These are phyloP conservation scores for Aspiorhynchus laticeps DNA, from an alignment of 2,113 vertebrate species.

Conservation along the genomic window DNA sequence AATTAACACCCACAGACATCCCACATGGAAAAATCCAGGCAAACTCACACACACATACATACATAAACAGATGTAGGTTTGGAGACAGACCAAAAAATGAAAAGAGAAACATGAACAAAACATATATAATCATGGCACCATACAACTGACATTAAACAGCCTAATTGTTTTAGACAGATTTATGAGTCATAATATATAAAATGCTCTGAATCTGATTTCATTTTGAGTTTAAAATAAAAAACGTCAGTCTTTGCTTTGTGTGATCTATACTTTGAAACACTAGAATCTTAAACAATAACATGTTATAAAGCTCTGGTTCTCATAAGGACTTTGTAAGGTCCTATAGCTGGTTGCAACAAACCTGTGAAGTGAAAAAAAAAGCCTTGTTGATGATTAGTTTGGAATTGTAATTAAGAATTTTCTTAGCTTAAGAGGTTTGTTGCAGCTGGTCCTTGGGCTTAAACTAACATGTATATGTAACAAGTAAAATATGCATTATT, in stretches of 20 bases:
- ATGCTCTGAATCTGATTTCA: background rate
- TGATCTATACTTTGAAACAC: background rate
- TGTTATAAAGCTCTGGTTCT: background rate
- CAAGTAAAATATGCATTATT: background rate
- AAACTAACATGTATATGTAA: background rate
- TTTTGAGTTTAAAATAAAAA: background rate
- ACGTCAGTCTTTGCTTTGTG: background rate
- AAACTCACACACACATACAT: background rate
- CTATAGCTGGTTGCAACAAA: background rate
- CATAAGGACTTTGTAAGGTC: background rate
- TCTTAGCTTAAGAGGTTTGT: background rate
- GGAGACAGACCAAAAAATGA: constrained; percentile 13
- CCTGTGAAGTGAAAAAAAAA: background rate
- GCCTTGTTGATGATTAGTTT: background rate
- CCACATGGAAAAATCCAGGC: background rate
- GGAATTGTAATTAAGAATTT: background rate
- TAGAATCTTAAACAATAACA: background rate
- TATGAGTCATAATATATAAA: constrained; percentile 2
- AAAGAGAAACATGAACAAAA: constrained; percentile 51
- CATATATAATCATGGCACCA: constrained; percentile 24
- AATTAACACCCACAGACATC: constrained; percentile 19
- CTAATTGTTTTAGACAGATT: constrained; percentile 19
- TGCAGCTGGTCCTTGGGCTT: background rate
- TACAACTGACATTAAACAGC: constrained; percentile 17
- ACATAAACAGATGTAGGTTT: constrained; percentile 33